Conservation (phyloP, 2,797 vertebrate genomes). For the Ctenosaura bakeri region DNA sequence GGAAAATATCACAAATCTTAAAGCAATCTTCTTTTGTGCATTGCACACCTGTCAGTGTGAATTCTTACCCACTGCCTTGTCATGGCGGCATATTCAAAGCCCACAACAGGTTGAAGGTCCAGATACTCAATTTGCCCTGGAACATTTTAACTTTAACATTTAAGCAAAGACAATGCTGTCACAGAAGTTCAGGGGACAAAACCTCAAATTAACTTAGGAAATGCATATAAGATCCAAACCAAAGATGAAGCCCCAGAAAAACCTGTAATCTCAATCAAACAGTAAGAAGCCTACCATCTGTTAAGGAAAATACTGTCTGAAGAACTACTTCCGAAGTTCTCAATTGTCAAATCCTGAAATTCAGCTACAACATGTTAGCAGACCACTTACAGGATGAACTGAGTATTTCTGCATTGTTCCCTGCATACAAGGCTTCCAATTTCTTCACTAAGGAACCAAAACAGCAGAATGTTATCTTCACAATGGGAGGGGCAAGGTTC, state of each 20-base stretch:
- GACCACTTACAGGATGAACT: background rate
- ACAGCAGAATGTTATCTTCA: background rate
- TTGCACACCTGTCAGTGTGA: background rate
- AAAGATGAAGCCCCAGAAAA: background rate
- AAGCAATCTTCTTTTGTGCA: background rate
- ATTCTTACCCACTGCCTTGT: background rate
- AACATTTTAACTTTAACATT: background rate
- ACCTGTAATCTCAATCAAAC: background rate
- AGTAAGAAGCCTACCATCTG: background rate
- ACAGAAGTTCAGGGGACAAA: background rate
- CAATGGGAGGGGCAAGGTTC: background rate
- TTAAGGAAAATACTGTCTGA: background rate
- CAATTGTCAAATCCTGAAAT: background rate
- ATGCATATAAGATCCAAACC: background rate
- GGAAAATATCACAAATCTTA: background rate
- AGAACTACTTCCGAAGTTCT: background rate
- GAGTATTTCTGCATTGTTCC: background rate
- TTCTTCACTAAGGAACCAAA: background rate
- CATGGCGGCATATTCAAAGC: background rate
- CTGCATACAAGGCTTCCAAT: background rate
- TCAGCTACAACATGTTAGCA: background rate
- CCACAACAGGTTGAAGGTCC: background rate
- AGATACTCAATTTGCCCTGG: no score
- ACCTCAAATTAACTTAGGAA: background rate
- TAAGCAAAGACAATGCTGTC: background rate